A percentile compares a stretch with the other conserved stretches of the same genome.
Conservation (phyloP, 2,797 vertebrate species). For the Rhincodon typus region DNA sequence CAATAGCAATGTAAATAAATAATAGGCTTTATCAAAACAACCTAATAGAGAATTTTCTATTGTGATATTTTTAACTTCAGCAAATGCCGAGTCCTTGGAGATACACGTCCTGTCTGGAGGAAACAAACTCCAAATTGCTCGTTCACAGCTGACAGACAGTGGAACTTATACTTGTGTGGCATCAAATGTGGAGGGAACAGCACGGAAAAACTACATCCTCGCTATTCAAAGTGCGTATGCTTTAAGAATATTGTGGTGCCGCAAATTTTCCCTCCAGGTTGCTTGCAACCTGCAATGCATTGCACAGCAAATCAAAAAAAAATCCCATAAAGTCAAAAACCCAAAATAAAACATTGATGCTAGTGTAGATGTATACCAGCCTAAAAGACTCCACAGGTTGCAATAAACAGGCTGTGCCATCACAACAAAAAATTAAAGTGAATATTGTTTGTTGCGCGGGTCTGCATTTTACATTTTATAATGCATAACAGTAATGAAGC, state of each 20-base stretch:
- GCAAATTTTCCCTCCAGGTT: too few species aligned
- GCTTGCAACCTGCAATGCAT: too few species aligned
- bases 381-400: neutral
- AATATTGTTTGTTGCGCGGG: neutral
- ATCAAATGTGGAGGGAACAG: conserved; percentile 79
- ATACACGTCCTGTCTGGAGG: conserved; percentile 87
- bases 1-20: neutral
- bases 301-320: too few species aligned
- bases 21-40: neutral
- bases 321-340: too few species aligned
- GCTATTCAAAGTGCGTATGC: conserved; percentile 71
- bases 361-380: neutral
- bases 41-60: conserved; percentile 30
- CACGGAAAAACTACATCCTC: conserved; percentile 76
- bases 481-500: neutral
- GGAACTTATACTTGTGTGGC: conserved; percentile 82
- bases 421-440: neutral
- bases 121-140: conserved; percentile 81
- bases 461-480: neutral
- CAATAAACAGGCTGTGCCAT: neutral
- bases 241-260: neutral
- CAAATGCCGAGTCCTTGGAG: conserved; percentile 77
- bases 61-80: conserved; percentile 52
- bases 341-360: too few species aligned
- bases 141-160: conserved; percentile 71